Evolutionary conservation across 2,113 vertebrate species (phyloP).

Genomic region (Heloderma charlesbogerti): DNA sequence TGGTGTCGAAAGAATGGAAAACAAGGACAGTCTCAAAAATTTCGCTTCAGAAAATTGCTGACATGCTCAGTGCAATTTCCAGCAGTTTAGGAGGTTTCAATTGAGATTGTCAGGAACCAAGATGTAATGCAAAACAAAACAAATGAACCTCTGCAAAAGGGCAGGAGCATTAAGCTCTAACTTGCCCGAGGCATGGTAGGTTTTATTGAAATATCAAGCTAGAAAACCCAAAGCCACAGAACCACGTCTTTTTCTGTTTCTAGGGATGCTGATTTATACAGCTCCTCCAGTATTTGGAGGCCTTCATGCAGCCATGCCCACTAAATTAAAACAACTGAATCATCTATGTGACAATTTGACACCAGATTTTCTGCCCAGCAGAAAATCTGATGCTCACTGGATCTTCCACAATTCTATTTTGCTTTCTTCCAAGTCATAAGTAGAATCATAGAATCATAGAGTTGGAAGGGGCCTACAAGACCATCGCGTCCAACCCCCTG

Average conservation of each 20-base stretch:
- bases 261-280: conserved; percentile 14
- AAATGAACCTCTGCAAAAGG: conserved; percentile 61
- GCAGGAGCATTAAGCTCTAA: conserved; percentile 65
- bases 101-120: conserved; percentile 62
- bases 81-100: conserved; percentile 55
- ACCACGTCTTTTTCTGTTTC: conserved; percentile 37
- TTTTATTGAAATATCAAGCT: conserved; percentile 70
- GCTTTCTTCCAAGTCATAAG: background rate
- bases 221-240: conserved; percentile 63
- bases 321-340: background rate
- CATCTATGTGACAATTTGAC: background rate
- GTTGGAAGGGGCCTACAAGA: too few species aligned
- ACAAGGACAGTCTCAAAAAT: conserved; percentile 26
- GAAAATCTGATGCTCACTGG: background rate
- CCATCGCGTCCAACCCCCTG: too few species aligned
- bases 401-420: background rate
- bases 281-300: conserved; percentile 6
- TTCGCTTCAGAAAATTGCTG: conserved; percentile 54
- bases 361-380: background rate
- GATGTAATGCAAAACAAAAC: conserved; percentile 62
- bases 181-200: conserved; percentile 62
- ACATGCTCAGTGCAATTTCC: conserved; percentile 70
- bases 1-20: conserved; percentile 49
- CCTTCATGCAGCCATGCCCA: background rate
- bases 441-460: too few species aligned